phyloP scores from a whole-genome alignment of 2,888 invertebrate species.

The Drosophila limbata region DNA sequence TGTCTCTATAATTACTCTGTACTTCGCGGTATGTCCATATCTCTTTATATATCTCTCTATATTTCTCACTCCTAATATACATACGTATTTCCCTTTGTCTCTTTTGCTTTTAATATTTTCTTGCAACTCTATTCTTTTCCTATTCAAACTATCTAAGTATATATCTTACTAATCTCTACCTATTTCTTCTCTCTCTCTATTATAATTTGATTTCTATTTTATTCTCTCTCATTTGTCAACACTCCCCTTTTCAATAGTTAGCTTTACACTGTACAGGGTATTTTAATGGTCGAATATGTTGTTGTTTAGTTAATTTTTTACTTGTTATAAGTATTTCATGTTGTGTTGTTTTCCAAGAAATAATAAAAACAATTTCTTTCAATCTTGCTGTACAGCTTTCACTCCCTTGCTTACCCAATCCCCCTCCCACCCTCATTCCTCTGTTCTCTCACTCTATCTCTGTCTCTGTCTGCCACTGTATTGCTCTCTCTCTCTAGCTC shows the following conservation, averaged over 20 bases:
- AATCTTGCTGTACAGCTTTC: constrained; percentile 57
- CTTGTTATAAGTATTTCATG: constrained; percentile 39
- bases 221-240: neutral
- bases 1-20: too few species aligned
- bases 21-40: too few species aligned
- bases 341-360: constrained; percentile 45
- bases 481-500: neutral
- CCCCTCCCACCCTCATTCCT: too few species aligned
- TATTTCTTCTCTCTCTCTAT: too few species aligned
- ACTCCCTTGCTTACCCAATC: constrained; percentile 31
- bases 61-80: too few species aligned
- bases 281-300: neutral
- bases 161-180: too few species aligned
- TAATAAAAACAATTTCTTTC: constrained; percentile 61
- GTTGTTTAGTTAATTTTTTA: constrained; percentile 7
- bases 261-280: constrained; percentile 22
- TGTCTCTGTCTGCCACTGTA: neutral
- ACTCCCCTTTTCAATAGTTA: neutral
- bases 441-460: neutral
- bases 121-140: too few species aligned
- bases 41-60: too few species aligned
- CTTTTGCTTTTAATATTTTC: too few species aligned
- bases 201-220: too few species aligned
- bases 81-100: too few species aligned
- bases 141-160: too few species aligned